Percentiles rank a stretch among this genome's conserved stretches.
These are phyloP conservation scores for Sabatieria punctata DNA, from an alignment of 2,888 invertebrate genomes.

Conservation along the genomic window DNA sequence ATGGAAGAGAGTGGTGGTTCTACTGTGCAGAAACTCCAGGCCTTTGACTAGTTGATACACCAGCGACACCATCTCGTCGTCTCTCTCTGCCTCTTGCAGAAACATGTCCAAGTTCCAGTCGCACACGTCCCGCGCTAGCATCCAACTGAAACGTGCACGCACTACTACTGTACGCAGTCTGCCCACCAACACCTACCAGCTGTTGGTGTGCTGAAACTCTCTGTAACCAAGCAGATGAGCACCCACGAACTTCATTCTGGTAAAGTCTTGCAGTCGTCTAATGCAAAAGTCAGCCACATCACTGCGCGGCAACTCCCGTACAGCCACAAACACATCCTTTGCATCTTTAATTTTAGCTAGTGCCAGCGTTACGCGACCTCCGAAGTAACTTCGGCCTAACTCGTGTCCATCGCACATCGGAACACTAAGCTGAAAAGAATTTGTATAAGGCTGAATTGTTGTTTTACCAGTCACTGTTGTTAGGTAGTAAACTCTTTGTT, in stretches of 20 bases:
- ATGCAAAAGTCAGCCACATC: constrained; percentile 2
- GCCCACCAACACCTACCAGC: too few relatives aligned
- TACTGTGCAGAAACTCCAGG: constrained; percentile 1
- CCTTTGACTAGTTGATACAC: not conserved
- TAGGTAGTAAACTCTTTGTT: too few relatives aligned
- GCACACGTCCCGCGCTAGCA: not conserved
- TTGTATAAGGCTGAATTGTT: too few relatives aligned
- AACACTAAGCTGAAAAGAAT: too few relatives aligned
- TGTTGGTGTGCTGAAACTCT: too few relatives aligned
- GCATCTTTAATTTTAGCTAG: not conserved
- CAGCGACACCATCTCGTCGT: not conserved
- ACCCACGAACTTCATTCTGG: not conserved
- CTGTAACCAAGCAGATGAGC: constrained; percentile 2
- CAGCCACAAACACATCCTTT: not conserved
- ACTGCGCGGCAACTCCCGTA: not conserved
- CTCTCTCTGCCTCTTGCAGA: too few relatives aligned
- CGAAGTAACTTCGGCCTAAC: not conserved
- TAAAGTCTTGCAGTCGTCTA: not conserved
- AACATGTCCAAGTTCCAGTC: constrained; percentile 1
- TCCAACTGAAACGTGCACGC: not conserved
- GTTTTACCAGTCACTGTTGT: too few relatives aligned
- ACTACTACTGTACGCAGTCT: too few relatives aligned
- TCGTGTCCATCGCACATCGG: too few relatives aligned
- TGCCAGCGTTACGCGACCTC: not conserved
- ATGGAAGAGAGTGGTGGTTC: not conserved